Evolutionary conservation across 1,140 invertebrate genomes (phyloP).

Genomic region (Zaprionus lachaisei): DNA sequence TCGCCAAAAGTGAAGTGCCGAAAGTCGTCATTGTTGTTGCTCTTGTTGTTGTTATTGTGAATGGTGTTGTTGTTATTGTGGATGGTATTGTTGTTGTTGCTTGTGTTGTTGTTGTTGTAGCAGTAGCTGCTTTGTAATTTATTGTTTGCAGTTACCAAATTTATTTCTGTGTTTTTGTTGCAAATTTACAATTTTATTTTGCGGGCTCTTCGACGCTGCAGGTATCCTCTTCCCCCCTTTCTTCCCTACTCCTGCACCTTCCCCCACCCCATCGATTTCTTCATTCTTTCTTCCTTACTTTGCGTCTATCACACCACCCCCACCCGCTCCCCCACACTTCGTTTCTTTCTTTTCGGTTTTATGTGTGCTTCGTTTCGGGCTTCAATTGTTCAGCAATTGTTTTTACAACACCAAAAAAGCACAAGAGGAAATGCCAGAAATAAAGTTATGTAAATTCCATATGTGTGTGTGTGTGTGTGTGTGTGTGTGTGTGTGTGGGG

Average conservation of each 20-base stretch:
- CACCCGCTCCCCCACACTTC: slow-evolving; percentile 20
- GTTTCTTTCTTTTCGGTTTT: slow-evolving; percentile 36
- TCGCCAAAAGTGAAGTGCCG: slow-evolving; percentile 54
- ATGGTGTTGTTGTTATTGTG: slow-evolving; percentile 3
- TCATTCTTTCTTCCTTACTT: background rate
- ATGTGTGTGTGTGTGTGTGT: slow-evolving; percentile 12
- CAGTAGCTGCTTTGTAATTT: slow-evolving; percentile 70
- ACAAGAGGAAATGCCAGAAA: slow-evolving; percentile 73
- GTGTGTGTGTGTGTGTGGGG: slow-evolving; percentile 13
- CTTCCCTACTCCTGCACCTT: no score
- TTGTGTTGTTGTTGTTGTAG: slow-evolving; percentile 45
- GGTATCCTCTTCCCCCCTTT: slow-evolving; percentile 33
- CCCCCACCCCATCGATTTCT: background rate
- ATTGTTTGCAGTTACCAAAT: slow-evolving; percentile 81
- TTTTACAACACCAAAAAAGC: slow-evolving; percentile 68
- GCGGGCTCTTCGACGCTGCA: slow-evolving; percentile 38
- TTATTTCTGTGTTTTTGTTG: slow-evolving; percentile 72
- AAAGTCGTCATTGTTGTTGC: slow-evolving; percentile 35
- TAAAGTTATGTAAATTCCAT: slow-evolving; percentile 78
- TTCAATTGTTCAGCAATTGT: slow-evolving; percentile 73
- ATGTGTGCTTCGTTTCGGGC: slow-evolving; percentile 45
- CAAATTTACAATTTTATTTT: slow-evolving; percentile 76
- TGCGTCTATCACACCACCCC: background rate
- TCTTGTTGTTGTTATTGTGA: background rate
- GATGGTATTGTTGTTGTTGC: background rate